Evolutionary conservation across 2,797 vertebrate species (phyloP).

Genomic region (Setipinna tenuifilis): DNA sequence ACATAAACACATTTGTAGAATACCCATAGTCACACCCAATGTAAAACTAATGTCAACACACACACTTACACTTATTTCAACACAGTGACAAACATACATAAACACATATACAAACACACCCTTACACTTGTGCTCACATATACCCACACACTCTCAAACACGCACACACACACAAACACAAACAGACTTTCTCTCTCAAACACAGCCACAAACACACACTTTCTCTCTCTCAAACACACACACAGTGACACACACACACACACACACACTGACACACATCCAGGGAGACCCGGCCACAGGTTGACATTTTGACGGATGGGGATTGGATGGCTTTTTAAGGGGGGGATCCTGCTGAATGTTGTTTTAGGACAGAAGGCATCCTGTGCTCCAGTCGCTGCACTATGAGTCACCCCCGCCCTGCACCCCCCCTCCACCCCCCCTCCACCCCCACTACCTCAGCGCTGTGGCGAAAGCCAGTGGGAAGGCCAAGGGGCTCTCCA

Average conservation of each 20-base stretch:
- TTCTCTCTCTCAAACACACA: too few species aligned
- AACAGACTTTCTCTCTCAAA: background rate
- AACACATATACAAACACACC: too few species aligned
- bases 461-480: background rate
- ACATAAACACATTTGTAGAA: background rate
- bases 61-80: background rate
- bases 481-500: slow-evolving; percentile 5
- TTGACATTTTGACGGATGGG: slow-evolving; percentile 21
- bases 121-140: background rate
- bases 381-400: background rate
- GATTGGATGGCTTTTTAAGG: slow-evolving; percentile 20
- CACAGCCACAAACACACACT: background rate
- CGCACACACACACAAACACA: background rate
- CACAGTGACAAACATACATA: too few species aligned
- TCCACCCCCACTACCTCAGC: background rate
- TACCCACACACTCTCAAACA: background rate
- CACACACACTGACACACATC: background rate
- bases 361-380: slow-evolving; percentile 24
- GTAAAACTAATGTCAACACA: background rate
- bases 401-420: background rate
- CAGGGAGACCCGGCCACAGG: background rate
- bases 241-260: background rate
- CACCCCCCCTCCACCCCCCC: too few species aligned
- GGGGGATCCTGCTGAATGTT: slow-evolving; percentile 16
- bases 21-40: background rate